Base-by-base conservation (phyloP, 2,888 invertebrate species). In the Drosophila acutilabella region DNA sequence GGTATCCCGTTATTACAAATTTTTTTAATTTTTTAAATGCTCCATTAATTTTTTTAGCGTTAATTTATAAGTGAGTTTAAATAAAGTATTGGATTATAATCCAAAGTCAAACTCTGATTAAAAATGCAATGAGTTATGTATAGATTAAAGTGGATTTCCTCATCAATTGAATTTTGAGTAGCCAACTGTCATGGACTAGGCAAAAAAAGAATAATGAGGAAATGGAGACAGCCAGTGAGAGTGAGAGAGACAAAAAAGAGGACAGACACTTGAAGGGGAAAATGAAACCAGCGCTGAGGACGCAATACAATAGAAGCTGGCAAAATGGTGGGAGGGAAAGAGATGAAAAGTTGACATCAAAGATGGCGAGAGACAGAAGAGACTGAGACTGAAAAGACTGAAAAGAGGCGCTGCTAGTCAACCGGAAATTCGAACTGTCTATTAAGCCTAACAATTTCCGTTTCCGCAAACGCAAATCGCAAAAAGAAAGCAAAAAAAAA, bases 401-500 rank as follows among this genome's bases (percentile, higher is more conserved):
- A 20, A 61, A 54, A 64, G 33, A 54, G 57, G 64, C 52, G 54
- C 44, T 51, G 64, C 62, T 62, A 76, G 74, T 78, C 77, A 60
- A 18, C 69, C 68, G 88, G 81, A 88, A 85, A 88, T 80, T 83
- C 74, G 74, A 83, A 79, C 88, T 88, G 89, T 85, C 86, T 89
- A 84, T 87, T 84, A 89, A 81, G 89, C 82, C 88, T 89, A 84
- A 89, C 89, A 89, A 89, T 84, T 89, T 86, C 89, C 88, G 88
- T 72, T 86, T 86, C 86, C 89, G 80, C 51, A 71, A 68, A 57
- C 66, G 14, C 30, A 51, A 14, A 30, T 30, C n/a, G 47, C 53
- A 75, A 61, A 48, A 48, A 41, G 38, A 13, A 33, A 36, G 8
- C 6, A 6, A 47, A 36, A 50, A 57, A 59, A 71, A 71, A 75